phyloP scores from a whole-genome alignment of 2,113 vertebrate species.

The Vulpes vulpes region DNA sequence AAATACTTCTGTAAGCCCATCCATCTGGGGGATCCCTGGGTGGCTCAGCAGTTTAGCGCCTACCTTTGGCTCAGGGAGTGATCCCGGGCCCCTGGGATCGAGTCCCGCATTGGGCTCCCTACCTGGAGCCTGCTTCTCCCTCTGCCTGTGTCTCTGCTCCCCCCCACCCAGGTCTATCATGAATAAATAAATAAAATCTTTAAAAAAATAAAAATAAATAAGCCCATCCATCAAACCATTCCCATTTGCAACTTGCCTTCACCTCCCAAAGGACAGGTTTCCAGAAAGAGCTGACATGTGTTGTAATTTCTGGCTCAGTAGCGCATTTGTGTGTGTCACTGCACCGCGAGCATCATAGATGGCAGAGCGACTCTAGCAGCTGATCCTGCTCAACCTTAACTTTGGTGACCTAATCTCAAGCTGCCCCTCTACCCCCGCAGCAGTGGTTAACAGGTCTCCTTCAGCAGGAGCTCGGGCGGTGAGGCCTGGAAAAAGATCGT shows the following conservation, averaged over 20 bases:
- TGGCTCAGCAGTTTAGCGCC: too few relatives aligned
- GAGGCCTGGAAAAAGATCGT: neutral
- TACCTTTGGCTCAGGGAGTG: too few relatives aligned
- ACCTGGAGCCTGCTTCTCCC: too few relatives aligned
- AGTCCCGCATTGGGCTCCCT: too few relatives aligned
- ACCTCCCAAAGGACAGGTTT: neutral
- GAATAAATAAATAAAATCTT: too few relatives aligned
- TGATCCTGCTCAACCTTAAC: accelerated
- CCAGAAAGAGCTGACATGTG: neutral
- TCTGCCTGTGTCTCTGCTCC: too few relatives aligned
- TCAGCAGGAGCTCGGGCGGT: neutral
- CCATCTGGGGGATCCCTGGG: neutral
- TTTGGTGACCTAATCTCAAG: neutral
- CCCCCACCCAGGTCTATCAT: too few relatives aligned
- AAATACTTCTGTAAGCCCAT: neutral
- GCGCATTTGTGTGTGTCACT: neutral
- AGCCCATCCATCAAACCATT: neutral
- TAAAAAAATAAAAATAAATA: too few relatives aligned
- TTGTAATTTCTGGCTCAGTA: neutral
- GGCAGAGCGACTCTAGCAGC: neutral
- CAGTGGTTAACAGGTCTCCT: neutral
- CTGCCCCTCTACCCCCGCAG: neutral
- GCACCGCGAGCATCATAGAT: neutral
- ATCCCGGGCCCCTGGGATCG: too few relatives aligned
- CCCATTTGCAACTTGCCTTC: neutral